These are phyloP conservation scores for Agriopis aurantiaria DNA, from an alignment of 2,888 invertebrate species.

Conservation along the genomic window DNA sequence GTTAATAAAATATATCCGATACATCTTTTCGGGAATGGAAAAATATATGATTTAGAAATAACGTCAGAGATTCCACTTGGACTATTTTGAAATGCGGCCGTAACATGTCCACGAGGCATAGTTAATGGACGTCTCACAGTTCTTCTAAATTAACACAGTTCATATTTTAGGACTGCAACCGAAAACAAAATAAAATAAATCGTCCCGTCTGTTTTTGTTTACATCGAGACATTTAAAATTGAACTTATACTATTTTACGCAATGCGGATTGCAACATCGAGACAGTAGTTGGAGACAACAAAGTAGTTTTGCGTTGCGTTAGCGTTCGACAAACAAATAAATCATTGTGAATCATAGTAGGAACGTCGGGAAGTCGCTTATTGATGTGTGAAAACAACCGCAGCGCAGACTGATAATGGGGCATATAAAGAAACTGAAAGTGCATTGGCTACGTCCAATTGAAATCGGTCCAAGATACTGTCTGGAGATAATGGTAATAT, in stretches of 20 bases:
- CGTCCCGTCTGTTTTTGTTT: slow-evolving; percentile 36
- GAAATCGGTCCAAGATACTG: slow-evolving; percentile 83
- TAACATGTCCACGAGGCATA: slow-evolving; percentile 67
- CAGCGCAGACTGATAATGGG: slow-evolving; percentile 26
- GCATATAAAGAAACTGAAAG: slow-evolving; percentile 65
- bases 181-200: slow-evolving; percentile 41
- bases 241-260: slow-evolving; percentile 12
- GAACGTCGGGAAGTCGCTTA: slow-evolving; percentile 21
- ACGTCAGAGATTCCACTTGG: slow-evolving; percentile 57
- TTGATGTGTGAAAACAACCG: slow-evolving; percentile 25
- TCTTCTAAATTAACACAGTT: slow-evolving; percentile 54
- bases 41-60: slow-evolving; percentile 25
- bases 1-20: slow-evolving; percentile 34
- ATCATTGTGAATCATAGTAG: slow-evolving; percentile 16
- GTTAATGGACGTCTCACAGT: slow-evolving; percentile 64
- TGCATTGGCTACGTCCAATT: slow-evolving; percentile 71
- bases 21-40: slow-evolving; percentile 11
- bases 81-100: slow-evolving; percentile 70
- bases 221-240: slow-evolving; percentile 24
- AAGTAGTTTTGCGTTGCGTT: not conserved
- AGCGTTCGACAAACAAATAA: slow-evolving; percentile 13
- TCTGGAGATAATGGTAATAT: slow-evolving; percentile 80
- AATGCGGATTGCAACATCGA: slow-evolving; percentile 1
- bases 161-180: slow-evolving; percentile 42
- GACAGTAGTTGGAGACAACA: slow-evolving; percentile 2